Evolutionary conservation across 2,113 vertebrate species (phyloP), one percentile per base, ranked within the genome.

Genomic region (Callionymus lyra): DNA sequence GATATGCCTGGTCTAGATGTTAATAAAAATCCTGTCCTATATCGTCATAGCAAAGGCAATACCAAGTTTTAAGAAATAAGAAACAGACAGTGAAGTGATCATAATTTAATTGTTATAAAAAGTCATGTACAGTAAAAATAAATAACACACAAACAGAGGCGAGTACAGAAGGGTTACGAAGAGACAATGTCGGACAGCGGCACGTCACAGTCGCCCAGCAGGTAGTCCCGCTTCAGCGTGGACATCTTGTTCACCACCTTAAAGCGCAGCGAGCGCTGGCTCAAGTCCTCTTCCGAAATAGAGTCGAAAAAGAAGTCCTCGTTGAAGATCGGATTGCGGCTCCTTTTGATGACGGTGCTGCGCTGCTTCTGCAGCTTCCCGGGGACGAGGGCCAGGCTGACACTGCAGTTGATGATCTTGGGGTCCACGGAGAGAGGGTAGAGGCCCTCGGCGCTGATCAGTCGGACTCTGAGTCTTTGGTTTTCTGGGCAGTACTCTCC

Each of bases 261-360:
- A 62, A 94, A 85, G 41, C 83, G 82, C 39, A 93, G 67, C 0
- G 84, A 84, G 47, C 83, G 68, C 50, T 68, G 69, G 42, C 53
- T 52, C 27, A 92, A 66, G 49, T 91, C 82, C 1, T 90, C 84
- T 47, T 88, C 87, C 0, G 83, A 61, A 39, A 93, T 72, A 0
- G 83, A 63, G 4, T 93, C 88, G 41, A 93, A 90, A 80, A 90
- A 92, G 56, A 94, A 92, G 79, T 94, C 91, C 71, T 91, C 88
- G 34, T 91, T 92, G 56, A 93, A 88, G 55, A 92, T 89, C 0
- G 89, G 90, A 60, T 91, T 90, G 14, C 87, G 88, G 74, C 90
- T 93, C 52, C 83, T 88, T 58, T 88, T 82, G 52, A 94, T 88
- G 36, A 90, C 82, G 0, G 87, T 88, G 74, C 90, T 90, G 38